Conservation (phyloP, 2,113 vertebrate genomes). For the Plectropomus leopardus region DNA sequence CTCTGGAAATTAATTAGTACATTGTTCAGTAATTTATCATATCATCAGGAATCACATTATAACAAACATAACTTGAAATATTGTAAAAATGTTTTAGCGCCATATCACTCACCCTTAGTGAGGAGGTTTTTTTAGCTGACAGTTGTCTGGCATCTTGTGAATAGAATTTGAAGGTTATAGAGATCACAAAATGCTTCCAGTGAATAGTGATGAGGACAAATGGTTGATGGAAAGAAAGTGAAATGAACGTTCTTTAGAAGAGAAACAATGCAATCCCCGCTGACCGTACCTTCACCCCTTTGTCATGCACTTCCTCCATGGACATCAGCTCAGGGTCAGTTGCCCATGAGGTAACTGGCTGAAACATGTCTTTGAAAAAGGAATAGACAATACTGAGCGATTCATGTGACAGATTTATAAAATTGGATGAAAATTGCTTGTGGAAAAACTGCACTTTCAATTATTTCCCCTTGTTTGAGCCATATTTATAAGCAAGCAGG, state of each 20-base stretch:
- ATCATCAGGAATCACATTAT: no score
- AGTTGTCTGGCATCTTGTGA: not conserved
- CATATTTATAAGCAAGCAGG: not conserved
- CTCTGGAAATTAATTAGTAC: no score
- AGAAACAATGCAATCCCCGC: not conserved
- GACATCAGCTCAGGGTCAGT: not conserved
- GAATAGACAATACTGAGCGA: no score
- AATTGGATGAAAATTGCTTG: not conserved
- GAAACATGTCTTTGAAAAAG: not conserved
- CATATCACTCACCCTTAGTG: no score
- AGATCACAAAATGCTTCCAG: not conserved
- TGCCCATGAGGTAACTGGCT: not conserved
- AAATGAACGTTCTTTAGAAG: not conserved
- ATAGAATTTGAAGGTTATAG: not conserved
- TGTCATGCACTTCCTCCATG: not conserved
- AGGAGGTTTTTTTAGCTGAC: not conserved
- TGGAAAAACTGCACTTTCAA: not conserved
- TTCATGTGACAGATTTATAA: not conserved
- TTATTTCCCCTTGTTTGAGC: not conserved
- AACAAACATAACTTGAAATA: no score
- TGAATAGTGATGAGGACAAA: not conserved
- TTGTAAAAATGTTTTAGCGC: no score
- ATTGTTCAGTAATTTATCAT: no score
- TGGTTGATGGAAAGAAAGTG: not conserved
- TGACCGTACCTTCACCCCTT: not conserved